Evolutionary conservation across 2,113 vertebrate species (phyloP).

Genomic region (Cynocephalus volans): DNA sequence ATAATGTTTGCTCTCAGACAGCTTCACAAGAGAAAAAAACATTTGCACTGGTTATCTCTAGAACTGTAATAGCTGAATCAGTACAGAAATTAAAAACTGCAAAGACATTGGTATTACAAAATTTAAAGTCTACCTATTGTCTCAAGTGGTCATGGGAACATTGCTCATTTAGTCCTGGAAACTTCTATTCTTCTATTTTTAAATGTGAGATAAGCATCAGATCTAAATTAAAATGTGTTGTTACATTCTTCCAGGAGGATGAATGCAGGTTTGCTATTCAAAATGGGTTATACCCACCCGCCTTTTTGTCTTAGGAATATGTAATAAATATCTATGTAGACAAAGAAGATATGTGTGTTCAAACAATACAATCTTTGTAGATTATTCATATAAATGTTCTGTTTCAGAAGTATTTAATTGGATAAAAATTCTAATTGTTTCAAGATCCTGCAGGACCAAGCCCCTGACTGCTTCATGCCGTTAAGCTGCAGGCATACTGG

Average conservation of each 20-base stretch:
- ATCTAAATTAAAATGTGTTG: constrained; percentile 42
- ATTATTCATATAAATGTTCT: not conserved
- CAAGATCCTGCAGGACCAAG: not conserved
- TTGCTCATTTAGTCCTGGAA: not conserved
- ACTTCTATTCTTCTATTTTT: constrained; percentile 18
- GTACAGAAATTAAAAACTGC: constrained; percentile 1
- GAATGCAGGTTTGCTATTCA: not conserved
- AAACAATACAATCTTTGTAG: not conserved
- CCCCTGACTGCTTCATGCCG: not conserved
- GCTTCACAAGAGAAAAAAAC: not conserved
- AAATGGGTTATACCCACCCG: not conserved
- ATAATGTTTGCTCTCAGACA: not conserved
- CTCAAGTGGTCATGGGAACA: not conserved
- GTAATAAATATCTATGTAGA: not conserved
- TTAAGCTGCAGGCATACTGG: not conserved
- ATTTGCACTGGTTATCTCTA: not conserved
- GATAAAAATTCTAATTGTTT: not conserved
- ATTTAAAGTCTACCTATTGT: not conserved
- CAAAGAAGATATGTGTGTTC: constrained; percentile 47
- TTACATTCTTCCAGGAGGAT: not conserved
- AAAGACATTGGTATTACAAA: not conserved
- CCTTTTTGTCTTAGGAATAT: not conserved
- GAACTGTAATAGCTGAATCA: not conserved
- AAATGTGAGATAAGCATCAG: not conserved
- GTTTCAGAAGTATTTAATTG: constrained; percentile 41